Evolutionary conservation across 2,888 invertebrate genomes (phyloP), one percentile per base, ranked within the genome.

Genomic region (Abrostola triplasia): DNA sequence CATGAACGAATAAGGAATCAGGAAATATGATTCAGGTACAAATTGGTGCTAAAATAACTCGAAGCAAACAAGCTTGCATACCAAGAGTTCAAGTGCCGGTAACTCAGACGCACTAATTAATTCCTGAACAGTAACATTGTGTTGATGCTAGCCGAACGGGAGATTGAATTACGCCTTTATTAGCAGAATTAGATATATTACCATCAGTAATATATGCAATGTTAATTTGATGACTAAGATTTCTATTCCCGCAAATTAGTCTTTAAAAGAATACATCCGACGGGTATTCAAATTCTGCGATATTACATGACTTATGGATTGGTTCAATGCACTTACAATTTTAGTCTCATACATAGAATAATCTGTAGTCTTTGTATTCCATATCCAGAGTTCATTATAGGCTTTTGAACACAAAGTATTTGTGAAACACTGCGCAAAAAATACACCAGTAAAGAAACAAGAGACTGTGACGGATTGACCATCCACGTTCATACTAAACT

Each of bases 111-210:
- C 74, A 84, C 88, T 90, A 90, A 90, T 90, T 87, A 86, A 87
- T 84, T 80, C 83, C 83, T 85, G 85, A 90, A 90, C 86, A 86
- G 83, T 71, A 77, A 77, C 84, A 84, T 85, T 88, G 87, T 88
- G 67, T 76, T 64, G 64, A 73, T 67, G 66, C 65, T 70, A 76
- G 73, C 68, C 77, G 75, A 78, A 72, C 61, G 73, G 70, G 59
- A 48, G 68, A 70, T 77, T 75, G 80, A 80, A 79, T 81, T 72
- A 77, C 62, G 63, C 60, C 70, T 59, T 65, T 68, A 76, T 83
- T 85, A 83, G 78, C 64, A 53, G 60, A 68, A 77, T 76, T 80
- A 73, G 73, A 47, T 47, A 47, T 13, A 47, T 5, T 24, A 24
- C 24, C 24, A 24, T 24, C 24, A 24, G 24, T 24, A 24, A 4